Base-by-base conservation (phyloP, 2,113 vertebrate genomes). In the Tragelaphus imberbis region DNA sequence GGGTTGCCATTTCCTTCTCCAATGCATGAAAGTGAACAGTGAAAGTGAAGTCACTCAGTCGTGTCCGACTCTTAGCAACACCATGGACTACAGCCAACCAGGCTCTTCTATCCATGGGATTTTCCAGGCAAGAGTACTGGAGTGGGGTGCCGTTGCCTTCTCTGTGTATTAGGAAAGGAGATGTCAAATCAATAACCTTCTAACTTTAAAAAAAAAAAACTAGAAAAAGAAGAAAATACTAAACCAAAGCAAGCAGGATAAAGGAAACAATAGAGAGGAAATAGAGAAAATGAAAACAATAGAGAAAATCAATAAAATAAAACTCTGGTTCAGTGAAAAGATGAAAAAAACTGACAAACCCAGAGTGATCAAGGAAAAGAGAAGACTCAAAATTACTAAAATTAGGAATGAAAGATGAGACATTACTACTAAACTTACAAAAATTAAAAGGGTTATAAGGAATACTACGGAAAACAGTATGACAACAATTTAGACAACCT, bases 111-210 rank as follows among this genome's bases (percentile, higher is more conserved):
- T 40, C 40, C 40, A 40, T 40, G 40, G 40, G 40, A 40, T 40
- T 40, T 40, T 40, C 40, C 40, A 40, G 40, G 40, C 40, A 40
- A 40, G 4, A 40, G 40, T 40, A 40, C 40, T 40, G 40, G 40
- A 4, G 40, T 40, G 40, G 40, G 40, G 40, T 40, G 40, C 40
- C 40, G 4, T 40, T 40, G 40, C 40, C 40, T 40, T 40, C n/a
- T n/a, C n/a, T n/a, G n/a, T n/a, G n/a, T n/a, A n/a, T n/a, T 58
- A 86, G 58, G 65, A 91, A 87, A 30, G 51, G n/a, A 53, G 10
- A 95, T 79, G 47, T 86, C 23, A 80, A 95, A 91, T 95, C 56
- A 87, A 91, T 87, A 91, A 91, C 40, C 4, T 28, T 88, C 56
- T 27, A 80, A 21, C n/a, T 2, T 84, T 68, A 80, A 87, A 80